Percentiles rank a stretch among this genome's conserved stretches.
Evolutionary conservation across 2,797 vertebrate species (phyloP).

Genomic region (Parauchenoglanis punctatus): DNA sequence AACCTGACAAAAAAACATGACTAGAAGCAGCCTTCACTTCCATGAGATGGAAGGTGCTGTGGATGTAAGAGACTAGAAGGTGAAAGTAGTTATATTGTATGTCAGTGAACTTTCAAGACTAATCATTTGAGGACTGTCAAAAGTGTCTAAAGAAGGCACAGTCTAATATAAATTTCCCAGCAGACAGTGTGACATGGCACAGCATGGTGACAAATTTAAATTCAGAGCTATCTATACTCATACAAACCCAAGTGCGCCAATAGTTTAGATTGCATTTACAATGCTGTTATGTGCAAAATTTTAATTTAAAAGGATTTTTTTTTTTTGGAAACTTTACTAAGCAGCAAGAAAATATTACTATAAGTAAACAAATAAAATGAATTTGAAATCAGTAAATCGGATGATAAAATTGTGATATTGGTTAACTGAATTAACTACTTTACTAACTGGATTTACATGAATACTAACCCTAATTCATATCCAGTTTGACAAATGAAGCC

Average conservation of each 20-base stretch:
- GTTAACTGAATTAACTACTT: too few relatives aligned
- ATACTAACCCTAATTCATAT: background rate
- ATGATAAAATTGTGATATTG: background rate
- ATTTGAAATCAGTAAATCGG: background rate
- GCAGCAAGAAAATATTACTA: background rate
- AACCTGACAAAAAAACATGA: slow-evolving; percentile 50
- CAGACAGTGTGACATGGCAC: background rate
- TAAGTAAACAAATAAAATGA: background rate
- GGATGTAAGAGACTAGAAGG: slow-evolving; percentile 64
- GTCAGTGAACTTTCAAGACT: background rate
- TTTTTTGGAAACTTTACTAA: background rate
- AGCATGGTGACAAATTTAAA: background rate
- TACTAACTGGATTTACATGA: background rate
- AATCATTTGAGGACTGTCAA: background rate
- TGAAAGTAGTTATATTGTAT: background rate
- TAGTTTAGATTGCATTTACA: background rate
- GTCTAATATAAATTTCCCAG: background rate
- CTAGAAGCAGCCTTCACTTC: slow-evolving; percentile 21
- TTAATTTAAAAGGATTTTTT: background rate
- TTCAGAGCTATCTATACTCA: background rate
- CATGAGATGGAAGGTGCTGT: slow-evolving; percentile 49
- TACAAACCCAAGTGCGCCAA: background rate
- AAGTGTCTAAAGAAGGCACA: background rate
- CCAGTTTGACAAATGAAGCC: background rate
- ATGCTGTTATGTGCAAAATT: background rate